These are phyloP conservation scores for Drosophila bifasciata DNA, from an alignment of 1,140 invertebrate genomes.

Conservation along the genomic window DNA sequence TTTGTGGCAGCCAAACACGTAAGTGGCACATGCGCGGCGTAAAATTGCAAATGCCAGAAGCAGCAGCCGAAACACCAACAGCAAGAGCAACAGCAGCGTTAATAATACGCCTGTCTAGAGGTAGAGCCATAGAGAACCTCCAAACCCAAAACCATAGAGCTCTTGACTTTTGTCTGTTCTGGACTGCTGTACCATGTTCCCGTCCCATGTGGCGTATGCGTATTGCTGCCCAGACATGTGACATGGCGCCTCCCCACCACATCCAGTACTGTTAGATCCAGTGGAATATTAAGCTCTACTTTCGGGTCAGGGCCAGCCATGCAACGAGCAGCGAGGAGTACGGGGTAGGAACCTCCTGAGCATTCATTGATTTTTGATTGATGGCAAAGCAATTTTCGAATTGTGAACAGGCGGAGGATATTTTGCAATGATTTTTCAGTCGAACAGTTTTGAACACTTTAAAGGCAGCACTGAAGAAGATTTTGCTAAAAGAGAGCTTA, in stretches of 20 bases:
- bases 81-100: conserved; percentile 50
- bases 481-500: too few relatives aligned
- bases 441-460: conserved; percentile 11
- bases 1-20: conserved; percentile 68
- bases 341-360: conserved; percentile 3
- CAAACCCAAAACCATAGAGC: conserved; percentile 24
- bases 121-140: conserved; percentile 42
- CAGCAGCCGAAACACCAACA: conserved; percentile 23
- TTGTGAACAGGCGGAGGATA: not conserved
- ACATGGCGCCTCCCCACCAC: conserved; percentile 36
- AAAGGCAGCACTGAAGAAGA: not conserved
- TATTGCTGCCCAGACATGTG: conserved; percentile 58
- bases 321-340: not conserved
- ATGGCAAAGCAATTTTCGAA: conserved; percentile 38
- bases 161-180: conserved; percentile 37
- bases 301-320: conserved; percentile 29
- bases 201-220: conserved; percentile 69
- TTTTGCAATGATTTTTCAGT: conserved; percentile 29
- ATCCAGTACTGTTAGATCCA: conserved; percentile 17
- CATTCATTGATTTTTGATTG: conserved; percentile 38
- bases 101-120: conserved; percentile 74
- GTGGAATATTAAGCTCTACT: conserved; percentile 16
- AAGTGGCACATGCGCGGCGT: conserved; percentile 76
- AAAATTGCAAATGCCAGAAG: conserved; percentile 67
- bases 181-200: not conserved